phyloP scores from a whole-genome alignment of 1,140 invertebrate species.

The Drosophila pruinosa region DNA sequence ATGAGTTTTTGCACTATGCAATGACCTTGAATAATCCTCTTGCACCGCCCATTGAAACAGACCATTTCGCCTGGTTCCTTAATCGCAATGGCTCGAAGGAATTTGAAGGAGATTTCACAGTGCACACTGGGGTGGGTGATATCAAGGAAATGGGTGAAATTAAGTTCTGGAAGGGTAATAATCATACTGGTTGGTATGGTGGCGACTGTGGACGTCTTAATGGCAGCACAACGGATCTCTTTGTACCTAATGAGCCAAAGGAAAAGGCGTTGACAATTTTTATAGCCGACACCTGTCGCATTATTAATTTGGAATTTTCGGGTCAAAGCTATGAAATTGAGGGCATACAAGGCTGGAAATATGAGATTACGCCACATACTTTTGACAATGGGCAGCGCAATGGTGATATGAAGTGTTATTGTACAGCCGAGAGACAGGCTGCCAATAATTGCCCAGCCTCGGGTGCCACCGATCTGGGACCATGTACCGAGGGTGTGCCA shows the following conservation, averaged over 20 bases:
- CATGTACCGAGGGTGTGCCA: constrained; percentile 88
- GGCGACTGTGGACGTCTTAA: constrained; percentile 86
- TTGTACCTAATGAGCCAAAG: constrained; percentile 86
- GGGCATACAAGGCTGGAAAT: constrained; percentile 86
- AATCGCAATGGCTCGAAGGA: constrained; percentile 88
- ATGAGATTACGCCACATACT: constrained; percentile 84
- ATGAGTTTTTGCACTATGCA: constrained; percentile 85
- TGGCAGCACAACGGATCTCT: constrained; percentile 90
- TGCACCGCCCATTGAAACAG: constrained; percentile 87
- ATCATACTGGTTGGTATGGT: constrained; percentile 84
- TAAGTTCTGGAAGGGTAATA: constrained; percentile 87
- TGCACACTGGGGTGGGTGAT: constrained; percentile 87
- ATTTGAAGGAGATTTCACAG: constrained; percentile 90
- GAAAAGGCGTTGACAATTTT: constrained; percentile 86
- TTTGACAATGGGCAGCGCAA: constrained; percentile 88
- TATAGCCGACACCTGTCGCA: constrained; percentile 88
- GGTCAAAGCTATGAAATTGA: constrained; percentile 69
- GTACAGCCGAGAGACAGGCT: constrained; percentile 67
- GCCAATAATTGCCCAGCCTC: constrained; percentile 82
- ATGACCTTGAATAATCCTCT: constrained; percentile 84
- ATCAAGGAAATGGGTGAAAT: constrained; percentile 87
- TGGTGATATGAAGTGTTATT: constrained; percentile 85
- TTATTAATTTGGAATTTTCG: constrained; percentile 82
- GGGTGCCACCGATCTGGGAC: constrained; percentile 87
- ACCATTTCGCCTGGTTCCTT: constrained; percentile 92